Conservation (phyloP, 2,797 vertebrate genomes). For the Arctocebus calabarensis region DNA sequence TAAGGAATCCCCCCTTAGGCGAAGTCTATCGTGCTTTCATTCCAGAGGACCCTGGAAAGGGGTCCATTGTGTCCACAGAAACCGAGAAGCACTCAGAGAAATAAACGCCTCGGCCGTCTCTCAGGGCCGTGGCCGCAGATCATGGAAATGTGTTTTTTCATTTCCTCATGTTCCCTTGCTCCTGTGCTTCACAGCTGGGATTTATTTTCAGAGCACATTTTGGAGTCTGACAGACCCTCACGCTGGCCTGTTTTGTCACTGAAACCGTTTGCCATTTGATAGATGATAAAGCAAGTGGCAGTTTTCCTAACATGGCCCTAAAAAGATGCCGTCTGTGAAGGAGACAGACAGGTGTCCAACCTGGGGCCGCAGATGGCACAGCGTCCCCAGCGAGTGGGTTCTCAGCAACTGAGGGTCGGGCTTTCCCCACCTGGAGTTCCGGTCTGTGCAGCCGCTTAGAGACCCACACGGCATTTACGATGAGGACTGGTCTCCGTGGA, state of each 20-base stretch:
- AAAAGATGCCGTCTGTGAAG: not conserved
- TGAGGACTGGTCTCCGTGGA: not conserved
- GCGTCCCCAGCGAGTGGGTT: not conserved
- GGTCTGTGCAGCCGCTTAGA: not conserved
- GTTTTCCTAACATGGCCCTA: not conserved
- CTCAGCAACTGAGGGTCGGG: not conserved
- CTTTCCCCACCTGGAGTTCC: too few relatives aligned
- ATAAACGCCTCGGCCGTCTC: not conserved
- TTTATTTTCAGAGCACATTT: constrained; percentile 68
- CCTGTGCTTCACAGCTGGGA: not conserved
- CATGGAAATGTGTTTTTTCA: constrained; percentile 32
- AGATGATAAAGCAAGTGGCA: constrained; percentile 59
- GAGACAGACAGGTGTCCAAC: constrained; percentile 67
- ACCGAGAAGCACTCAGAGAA: constrained; percentile 41
- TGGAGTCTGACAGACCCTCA: constrained; percentile 32
- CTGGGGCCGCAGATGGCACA: not conserved
- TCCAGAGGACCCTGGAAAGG: not conserved
- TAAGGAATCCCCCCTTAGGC: not conserved
- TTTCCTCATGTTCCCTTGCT: constrained; percentile 59
- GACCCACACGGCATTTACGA: accelerated
- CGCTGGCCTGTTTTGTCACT: constrained; percentile 25
- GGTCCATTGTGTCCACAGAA: not conserved
- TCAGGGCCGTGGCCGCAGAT: constrained; percentile 22
- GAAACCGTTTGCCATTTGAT: not conserved
- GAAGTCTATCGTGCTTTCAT: not conserved